Percentiles rank a stretch among this genome's conserved stretches.
phyloP scores from a whole-genome alignment of 2,888 invertebrate species.

The Drosophila austrosaltans region DNA sequence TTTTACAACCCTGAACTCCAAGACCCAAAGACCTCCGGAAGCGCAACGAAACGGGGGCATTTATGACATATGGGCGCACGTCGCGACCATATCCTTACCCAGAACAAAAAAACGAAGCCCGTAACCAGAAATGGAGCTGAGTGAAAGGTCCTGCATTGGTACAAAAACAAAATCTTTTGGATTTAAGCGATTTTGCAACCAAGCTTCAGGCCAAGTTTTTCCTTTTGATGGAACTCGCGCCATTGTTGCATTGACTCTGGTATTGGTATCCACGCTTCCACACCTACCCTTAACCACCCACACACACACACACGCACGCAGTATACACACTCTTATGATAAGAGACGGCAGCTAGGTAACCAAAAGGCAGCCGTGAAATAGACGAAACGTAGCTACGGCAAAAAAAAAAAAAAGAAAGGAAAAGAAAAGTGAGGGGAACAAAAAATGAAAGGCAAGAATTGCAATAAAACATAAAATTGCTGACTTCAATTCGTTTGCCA shows the following conservation, averaged over 20 bases:
- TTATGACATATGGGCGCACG: slow-evolving; percentile 69
- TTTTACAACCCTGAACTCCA: slow-evolving; percentile 57
- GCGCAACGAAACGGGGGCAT: slow-evolving; percentile 39
- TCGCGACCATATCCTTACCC: slow-evolving; percentile 9
- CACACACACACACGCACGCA: background rate
- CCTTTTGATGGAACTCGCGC: slow-evolving; percentile 58
- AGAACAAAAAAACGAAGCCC: background rate
- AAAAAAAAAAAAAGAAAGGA: slow-evolving; percentile 7
- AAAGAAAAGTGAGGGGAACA: slow-evolving; percentile 13
- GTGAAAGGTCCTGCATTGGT: slow-evolving; percentile 22
- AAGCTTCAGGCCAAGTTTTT: slow-evolving; percentile 60
- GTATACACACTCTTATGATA: slow-evolving; percentile 24
- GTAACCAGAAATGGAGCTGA: slow-evolving; percentile 20
- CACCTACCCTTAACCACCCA: slow-evolving; percentile 40
- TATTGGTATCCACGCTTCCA: slow-evolving; percentile 55
- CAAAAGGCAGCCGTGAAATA: slow-evolving; percentile 48
- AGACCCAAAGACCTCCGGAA: slow-evolving; percentile 32
- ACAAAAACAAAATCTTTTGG: slow-evolving; percentile 47
- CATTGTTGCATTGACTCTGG: slow-evolving; percentile 51
- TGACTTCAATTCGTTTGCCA: slow-evolving; percentile 78
- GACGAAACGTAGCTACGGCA: slow-evolving; percentile 10
- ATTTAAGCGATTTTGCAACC: slow-evolving; percentile 63
- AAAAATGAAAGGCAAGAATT: slow-evolving; percentile 70
- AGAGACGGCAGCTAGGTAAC: slow-evolving; percentile 48
- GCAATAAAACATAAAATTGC: slow-evolving; percentile 78